Evolutionary conservation across 2,113 vertebrate species (phyloP).

Genomic region (Probosciger aterrimus): DNA sequence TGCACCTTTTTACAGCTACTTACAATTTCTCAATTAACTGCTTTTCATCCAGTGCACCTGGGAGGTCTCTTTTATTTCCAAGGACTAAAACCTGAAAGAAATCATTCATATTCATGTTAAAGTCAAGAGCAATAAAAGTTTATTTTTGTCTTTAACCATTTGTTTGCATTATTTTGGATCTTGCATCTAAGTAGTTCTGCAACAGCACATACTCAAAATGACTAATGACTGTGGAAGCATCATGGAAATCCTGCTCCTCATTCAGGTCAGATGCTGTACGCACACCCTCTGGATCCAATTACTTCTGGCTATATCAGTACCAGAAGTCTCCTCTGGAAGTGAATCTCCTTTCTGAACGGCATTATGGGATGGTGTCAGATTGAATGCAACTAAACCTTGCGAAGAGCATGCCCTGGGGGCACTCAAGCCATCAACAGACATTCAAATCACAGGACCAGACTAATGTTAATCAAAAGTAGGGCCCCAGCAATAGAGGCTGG

Average conservation of each 20-base stretch:
- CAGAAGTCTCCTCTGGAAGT: not conserved
- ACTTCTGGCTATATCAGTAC: not conserved
- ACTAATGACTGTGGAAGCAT: not conserved
- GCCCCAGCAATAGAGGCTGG: not conserved
- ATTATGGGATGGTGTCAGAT: not conserved
- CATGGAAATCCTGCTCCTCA: not conserved
- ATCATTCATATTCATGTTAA: not conserved
- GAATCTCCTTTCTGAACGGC: not conserved
- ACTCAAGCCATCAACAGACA: not conserved
- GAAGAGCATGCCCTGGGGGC: not conserved
- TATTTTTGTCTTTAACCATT: not conserved
- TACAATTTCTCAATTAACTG: conserved; percentile 91
- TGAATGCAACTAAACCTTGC: not conserved
- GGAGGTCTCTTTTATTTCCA: conserved; percentile 88
- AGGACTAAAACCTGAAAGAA: conserved; percentile 83
- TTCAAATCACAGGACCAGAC: not conserved
- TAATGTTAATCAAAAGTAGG: not conserved
- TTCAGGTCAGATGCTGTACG: not conserved
- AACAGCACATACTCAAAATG: not conserved
- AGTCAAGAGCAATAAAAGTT: not conserved
- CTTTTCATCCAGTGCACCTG: conserved; percentile 86
- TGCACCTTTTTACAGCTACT: conserved; percentile 55
- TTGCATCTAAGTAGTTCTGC: not conserved
- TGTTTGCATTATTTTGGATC: not conserved
- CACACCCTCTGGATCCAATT: not conserved